Evolutionary conservation across 2,888 invertebrate genomes (phyloP).

Genomic region (Patella depressa): DNA sequence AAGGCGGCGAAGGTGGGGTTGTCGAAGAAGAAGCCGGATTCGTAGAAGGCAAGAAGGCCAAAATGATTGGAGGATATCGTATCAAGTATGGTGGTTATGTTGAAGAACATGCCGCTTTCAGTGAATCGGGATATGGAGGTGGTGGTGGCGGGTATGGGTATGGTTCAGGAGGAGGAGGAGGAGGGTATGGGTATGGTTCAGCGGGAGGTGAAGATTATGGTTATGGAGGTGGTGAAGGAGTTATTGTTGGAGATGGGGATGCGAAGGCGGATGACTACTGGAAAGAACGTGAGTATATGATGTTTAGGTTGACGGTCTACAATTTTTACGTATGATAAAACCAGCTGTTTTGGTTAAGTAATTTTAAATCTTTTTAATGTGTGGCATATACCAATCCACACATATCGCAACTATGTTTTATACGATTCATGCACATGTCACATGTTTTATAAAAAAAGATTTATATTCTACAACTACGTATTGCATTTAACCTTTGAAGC

Average conservation of each 20-base stretch:
- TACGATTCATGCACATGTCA: too few species aligned
- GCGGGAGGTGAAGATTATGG: not conserved
- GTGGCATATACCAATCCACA: too few species aligned
- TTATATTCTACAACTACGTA: too few species aligned
- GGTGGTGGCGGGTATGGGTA: not conserved
- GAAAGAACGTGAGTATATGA: constrained; percentile 1
- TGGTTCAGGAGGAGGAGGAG: not conserved
- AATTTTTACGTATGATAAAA: too few species aligned
- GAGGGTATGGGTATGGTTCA: not conserved
- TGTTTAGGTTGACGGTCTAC: too few species aligned
- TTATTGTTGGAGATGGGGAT: constrained; percentile 6
- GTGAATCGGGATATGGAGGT: not conserved
- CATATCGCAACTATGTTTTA: too few species aligned
- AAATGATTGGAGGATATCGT: not conserved
- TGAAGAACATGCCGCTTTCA: not conserved
- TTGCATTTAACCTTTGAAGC: too few species aligned
- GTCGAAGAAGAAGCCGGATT: not conserved
- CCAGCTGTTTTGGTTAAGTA: too few species aligned
- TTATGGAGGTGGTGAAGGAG: not conserved
- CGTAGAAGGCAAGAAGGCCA: not conserved
- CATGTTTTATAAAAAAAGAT: too few species aligned
- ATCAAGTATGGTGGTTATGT: not conserved
- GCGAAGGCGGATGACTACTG: not conserved
- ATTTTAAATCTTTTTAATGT: too few species aligned
- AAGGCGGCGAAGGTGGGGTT: not conserved